Evolutionary conservation across 2,113 vertebrate species (phyloP).

Genomic region (Fukomys damarensis): DNA sequence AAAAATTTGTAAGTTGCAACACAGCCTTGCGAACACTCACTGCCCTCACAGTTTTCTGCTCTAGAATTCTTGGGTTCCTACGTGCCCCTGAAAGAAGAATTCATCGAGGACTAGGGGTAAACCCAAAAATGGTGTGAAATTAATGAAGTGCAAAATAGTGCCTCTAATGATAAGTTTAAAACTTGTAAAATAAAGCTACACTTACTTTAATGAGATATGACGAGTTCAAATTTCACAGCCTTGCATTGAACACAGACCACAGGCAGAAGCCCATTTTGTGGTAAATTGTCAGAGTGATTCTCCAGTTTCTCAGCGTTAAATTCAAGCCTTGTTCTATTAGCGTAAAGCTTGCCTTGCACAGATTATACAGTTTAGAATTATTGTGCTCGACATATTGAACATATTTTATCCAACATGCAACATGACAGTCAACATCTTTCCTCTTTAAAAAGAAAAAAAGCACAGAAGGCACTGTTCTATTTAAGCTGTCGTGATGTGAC

Average conservation of each 20-base stretch:
- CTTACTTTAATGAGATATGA: conserved; percentile 67
- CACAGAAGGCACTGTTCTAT: conserved; percentile 77
- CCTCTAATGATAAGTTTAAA: conserved; percentile 70
- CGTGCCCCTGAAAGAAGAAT: conserved; percentile 38
- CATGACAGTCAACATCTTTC: conserved; percentile 70
- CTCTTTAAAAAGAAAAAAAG: conserved; percentile 72
- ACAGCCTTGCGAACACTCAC: neutral
- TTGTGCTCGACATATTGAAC: conserved; percentile 77
- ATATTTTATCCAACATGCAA: conserved; percentile 79
- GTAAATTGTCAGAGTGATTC: conserved; percentile 48
- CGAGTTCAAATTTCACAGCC: conserved; percentile 71
- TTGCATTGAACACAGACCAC: conserved; percentile 55
- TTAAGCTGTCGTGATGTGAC: conserved; percentile 74
- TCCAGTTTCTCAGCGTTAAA: conserved; percentile 68
- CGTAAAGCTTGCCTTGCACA: conserved; percentile 53
- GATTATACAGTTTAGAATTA: conserved; percentile 74
- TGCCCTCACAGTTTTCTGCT: conserved; percentile 33
- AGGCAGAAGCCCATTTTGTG: conserved; percentile 57
- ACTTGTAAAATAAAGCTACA: conserved; percentile 67
- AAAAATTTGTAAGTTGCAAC: neutral
- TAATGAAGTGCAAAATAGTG: conserved; percentile 51
- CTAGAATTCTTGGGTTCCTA: neutral
- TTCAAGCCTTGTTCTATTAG: conserved; percentile 63
- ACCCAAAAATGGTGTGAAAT: conserved; percentile 65
- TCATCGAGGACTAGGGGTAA: conserved; percentile 52